Evolutionary conservation across 1,140 invertebrate species (phyloP), one percentile per base, ranked within the genome.

Genomic region (Ylistrum balloti): DNA sequence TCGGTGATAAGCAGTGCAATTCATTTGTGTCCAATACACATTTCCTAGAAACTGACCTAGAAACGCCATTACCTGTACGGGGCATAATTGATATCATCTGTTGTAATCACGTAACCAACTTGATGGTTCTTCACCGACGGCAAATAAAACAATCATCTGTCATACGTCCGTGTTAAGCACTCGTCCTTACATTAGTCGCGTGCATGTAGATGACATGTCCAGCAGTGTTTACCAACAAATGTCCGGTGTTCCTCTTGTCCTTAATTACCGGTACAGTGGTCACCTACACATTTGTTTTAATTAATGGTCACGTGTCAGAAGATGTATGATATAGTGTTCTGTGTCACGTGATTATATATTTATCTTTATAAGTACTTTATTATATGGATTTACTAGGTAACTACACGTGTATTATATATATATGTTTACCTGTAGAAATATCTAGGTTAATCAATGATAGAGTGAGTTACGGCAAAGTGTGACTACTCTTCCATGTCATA

Each of bases 161-260:
- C 56, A 74, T n/a, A n/a, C 11, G 22, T n/a, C 56, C 56, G 0
- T 28, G 56, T 74, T 2, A 22, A 9, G 7, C 56, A 28, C 56
- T 74, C 56, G 56, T 74, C 22, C 56, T 1, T 38, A 74, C 56
- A 74, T 74, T 28, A 74, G 56, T 74, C 56, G 56, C 56, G 56
- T 74, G 56, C 56, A 74, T 74, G 56, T 74, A 74, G 15, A n/a
- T 74, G 56, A 74, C 56, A 74, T 74, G 56, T 74, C 56, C 56
- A 28, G n/a, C 56, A n/a, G 56, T 74, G 56, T 74, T 74, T 74
- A 74, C 56, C 56, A 74, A 74, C 56, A 74, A 74, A 74, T 74
- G 56, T 28, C 56, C 56, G 5, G 22, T 74, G 56, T n/a, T 28
- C 22, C 22, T n/a, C 56, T n/a, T 74, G 56, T 74, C n/a, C 56